Percentiles rank a stretch among this genome's conserved stretches.
phyloP scores from a whole-genome alignment of 2,797 vertebrate species.

The Pampus argenteus region DNA sequence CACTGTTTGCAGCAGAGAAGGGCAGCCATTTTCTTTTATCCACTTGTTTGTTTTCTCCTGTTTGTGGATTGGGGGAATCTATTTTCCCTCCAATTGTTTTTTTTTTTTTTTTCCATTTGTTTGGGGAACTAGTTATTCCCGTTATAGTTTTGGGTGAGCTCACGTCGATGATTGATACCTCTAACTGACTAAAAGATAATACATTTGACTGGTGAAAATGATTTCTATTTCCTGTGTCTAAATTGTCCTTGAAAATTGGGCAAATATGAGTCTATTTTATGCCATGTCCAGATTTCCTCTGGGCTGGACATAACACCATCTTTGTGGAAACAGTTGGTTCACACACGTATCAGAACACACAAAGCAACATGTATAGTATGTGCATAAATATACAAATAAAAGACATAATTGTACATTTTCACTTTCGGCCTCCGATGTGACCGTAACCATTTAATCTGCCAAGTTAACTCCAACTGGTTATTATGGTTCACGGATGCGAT shows the following conservation, averaged over 20 bases:
- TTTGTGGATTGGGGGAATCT: neutral
- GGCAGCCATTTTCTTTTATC: neutral
- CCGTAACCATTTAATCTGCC: neutral
- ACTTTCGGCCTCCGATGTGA: neutral
- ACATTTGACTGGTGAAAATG: neutral
- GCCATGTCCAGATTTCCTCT: neutral
- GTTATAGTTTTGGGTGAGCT: neutral
- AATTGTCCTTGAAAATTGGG: neutral
- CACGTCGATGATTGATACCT: neutral
- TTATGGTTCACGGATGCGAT: constrained; percentile 1
- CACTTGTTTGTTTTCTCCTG: neutral
- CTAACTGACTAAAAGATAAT: neutral
- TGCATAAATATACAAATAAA: neutral
- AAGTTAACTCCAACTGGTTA: neutral
- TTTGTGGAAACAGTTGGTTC: neutral
- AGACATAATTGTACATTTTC: neutral
- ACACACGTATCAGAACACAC: neutral
- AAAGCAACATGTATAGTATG: neutral
- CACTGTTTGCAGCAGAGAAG: neutral
- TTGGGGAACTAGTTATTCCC: neutral
- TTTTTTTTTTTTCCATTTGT: too few species aligned
- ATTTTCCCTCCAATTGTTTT: neutral
- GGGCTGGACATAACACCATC: neutral
- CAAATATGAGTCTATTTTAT: neutral
- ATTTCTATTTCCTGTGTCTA: neutral